Conservation (phyloP, 2,888 invertebrate species). For the Orchestes rusci region DNA sequence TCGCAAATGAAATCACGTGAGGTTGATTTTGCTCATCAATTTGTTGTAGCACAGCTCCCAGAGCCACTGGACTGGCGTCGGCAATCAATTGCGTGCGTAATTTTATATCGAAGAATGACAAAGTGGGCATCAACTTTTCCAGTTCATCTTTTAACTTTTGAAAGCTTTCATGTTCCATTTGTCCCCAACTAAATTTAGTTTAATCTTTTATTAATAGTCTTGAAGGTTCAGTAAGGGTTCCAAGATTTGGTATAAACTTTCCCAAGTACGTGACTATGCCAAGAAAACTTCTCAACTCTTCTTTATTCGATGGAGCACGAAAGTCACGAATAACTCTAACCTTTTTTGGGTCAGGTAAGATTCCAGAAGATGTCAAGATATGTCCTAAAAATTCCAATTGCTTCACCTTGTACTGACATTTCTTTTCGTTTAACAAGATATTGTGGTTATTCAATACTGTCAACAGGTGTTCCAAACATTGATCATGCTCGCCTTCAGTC, state of each 20-base stretch:
- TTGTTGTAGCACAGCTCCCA: constrained; percentile 32
- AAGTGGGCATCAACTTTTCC: constrained; percentile 15
- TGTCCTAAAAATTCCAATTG: constrained; percentile 19
- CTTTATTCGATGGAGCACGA: constrained; percentile 27
- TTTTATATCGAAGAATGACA: constrained; percentile 27
- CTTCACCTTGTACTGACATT: constrained; percentile 20
- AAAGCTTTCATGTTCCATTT: too few species aligned
- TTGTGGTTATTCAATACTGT: constrained; percentile 16
- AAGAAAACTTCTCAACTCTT: constrained; percentile 27
- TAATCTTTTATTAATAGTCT: constrained; percentile 7
- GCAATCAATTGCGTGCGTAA: constrained; percentile 26
- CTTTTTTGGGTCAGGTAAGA: constrained; percentile 25
- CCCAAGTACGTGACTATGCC: constrained; percentile 26
- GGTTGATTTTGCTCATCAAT: constrained; percentile 25
- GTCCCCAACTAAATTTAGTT: constrained; percentile 9
- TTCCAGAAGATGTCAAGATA: constrained; percentile 35
- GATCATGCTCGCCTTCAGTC: constrained; percentile 27
- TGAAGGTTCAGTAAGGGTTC: constrained; percentile 5
- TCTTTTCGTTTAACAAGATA: constrained; percentile 21
- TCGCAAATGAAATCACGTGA: constrained; percentile 29
- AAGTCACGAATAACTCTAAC: constrained; percentile 20
- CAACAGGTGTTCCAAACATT: constrained; percentile 13
- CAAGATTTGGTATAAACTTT: constrained; percentile 25
- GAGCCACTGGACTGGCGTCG: constrained; percentile 31
- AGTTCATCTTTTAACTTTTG: too few species aligned